phyloP scores from a whole-genome alignment of 2,888 invertebrate species.

The Pollenia angustigena region DNA sequence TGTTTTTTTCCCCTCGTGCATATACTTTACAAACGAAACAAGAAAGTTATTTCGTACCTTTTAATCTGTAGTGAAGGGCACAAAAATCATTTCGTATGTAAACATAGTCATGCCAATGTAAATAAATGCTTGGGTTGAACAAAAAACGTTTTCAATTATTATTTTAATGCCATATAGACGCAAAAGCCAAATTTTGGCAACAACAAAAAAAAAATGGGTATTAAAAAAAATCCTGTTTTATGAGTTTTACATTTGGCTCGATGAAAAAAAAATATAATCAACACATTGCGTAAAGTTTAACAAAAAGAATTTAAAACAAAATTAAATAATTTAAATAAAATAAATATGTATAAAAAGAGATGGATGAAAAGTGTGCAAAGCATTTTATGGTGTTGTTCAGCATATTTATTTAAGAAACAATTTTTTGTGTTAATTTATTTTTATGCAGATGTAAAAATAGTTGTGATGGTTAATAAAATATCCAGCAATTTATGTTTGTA shows the following conservation, averaged over 20 bases:
- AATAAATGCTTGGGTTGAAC: neutral
- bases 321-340: neutral
- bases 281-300: neutral
- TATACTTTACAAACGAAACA: neutral
- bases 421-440: too few relatives aligned
- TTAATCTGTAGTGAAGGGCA: too few relatives aligned
- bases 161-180: slow-evolving; percentile 14
- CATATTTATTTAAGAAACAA: too few relatives aligned
- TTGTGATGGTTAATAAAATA: too few relatives aligned
- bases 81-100: neutral
- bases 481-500: too few relatives aligned
- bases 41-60: neutral
- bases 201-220: neutral
- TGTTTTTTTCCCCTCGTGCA: too few relatives aligned
- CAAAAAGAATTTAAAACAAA: neutral
- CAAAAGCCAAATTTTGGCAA: neutral
- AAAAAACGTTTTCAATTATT: slow-evolving; percentile 27
- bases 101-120: neutral
- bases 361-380: neutral
- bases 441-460: too few relatives aligned
- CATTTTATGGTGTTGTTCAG: too few relatives aligned
- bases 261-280: neutral
- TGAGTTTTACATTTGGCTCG: neutral
- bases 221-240: slow-evolving; percentile 15
- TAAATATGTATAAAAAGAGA: neutral